Base-by-base conservation (phyloP, 2,888 invertebrate genomes). In the Caenorhabditis sp. region DNA sequence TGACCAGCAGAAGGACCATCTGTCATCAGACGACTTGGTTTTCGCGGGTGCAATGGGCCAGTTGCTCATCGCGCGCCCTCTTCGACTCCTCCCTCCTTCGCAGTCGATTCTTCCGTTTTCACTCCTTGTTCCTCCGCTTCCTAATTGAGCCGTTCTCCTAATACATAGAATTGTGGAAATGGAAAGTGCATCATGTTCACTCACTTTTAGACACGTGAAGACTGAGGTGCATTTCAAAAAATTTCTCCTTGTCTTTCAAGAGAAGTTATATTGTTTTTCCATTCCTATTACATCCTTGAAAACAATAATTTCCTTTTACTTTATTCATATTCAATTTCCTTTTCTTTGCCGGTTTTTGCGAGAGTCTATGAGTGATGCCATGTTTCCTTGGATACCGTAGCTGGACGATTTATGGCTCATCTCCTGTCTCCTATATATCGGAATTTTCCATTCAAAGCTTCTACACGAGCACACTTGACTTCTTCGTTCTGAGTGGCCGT, bases 11-110 rank as follows among this genome's bases (percentile, higher is more conserved):
- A 11, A 60, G 60, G 74, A 80, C 74, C 80, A 80, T 80, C 80
- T 80, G 80, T 80, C 80, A 80, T 80, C 74, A 74, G 50, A 53
- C 69, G 72, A 72, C 61, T 67, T 51, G 68, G 72, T 64, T 56
- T 37, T 62, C 51, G 74, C 51, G 58, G 67, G 67, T 55, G 64
- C 51, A 53, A 71, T 62, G 65, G 65, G 58, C 64, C 56, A 67
- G 61, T 58, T 55, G 72, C 72, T 74, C 72, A 56, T 67, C 76
- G 65, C 65, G 74, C 65, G 60, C 37, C n/a, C 51, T n/a, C n/a
- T 13, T 60, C 50, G 72, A 74, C 65, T 64, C 64, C 72, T 74
- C 71, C 72, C 28, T 58, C 58, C 53, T 44, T 24, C 13, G 37
- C 18, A 40, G 55, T 58, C 26, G 53, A 61, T 28, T 47, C 47